A percentile compares a stretch with the other conserved stretches of the same genome.
Conservation (phyloP, 2,797 vertebrate species). For the Clarias platycephalus region DNA sequence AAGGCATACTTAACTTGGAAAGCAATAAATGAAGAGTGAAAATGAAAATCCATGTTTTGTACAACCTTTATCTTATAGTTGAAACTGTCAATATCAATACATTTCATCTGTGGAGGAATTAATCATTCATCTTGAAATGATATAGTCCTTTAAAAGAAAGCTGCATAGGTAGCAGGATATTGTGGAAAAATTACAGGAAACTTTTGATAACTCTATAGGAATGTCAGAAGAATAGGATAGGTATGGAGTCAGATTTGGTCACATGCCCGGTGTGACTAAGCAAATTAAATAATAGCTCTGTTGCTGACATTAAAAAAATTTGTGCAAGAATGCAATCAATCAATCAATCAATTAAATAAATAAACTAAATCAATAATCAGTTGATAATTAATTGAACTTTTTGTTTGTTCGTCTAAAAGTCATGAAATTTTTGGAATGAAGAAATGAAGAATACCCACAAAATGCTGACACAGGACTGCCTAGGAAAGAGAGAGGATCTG, state of each 20-base stretch:
- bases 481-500: slow-evolving; percentile 31
- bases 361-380: too few relatives aligned
- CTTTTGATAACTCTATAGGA: slow-evolving; percentile 22
- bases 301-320: not conserved
- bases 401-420: too few relatives aligned
- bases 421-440: too few relatives aligned
- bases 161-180: slow-evolving; percentile 3
- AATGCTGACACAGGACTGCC: slow-evolving; percentile 34
- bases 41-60: slow-evolving; percentile 18
- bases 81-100: slow-evolving; percentile 14
- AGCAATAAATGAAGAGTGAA: slow-evolving; percentile 6
- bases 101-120: slow-evolving; percentile 19
- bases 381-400: too few relatives aligned
- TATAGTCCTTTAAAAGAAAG: slow-evolving; percentile 24
- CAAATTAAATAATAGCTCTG: slow-evolving; percentile 17
- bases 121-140: slow-evolving; percentile 12
- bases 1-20: slow-evolving; percentile 29
- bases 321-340: not conserved
- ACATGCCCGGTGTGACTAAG: slow-evolving; percentile 7
- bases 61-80: not conserved
- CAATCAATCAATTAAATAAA: not conserved
- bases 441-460: slow-evolving; percentile 4
- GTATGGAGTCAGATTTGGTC: slow-evolving; percentile 27
- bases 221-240: slow-evolving; percentile 28
- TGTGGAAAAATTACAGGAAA: slow-evolving; percentile 11